Conservation (phyloP, 2,113 vertebrate species). For the Balaeniceps rex region DNA sequence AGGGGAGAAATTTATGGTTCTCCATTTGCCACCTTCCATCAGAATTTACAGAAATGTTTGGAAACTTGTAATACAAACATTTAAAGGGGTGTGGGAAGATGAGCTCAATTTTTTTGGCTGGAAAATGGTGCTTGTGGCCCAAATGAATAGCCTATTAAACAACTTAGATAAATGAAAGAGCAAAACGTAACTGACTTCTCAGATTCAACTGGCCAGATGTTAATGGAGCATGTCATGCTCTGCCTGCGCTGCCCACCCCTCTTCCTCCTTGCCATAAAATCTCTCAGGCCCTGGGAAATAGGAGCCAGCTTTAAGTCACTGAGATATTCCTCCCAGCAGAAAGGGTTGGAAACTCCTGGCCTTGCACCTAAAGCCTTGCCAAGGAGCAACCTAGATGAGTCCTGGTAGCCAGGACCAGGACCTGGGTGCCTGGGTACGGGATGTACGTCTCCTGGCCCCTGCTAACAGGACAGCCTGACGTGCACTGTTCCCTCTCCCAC, state of each 20-base stretch:
- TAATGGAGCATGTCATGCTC: background rate
- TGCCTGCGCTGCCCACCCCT: background rate
- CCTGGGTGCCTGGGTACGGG: fast-evolving
- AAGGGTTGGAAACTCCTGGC: background rate
- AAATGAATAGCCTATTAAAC: background rate
- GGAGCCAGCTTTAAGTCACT: background rate
- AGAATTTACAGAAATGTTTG: background rate
- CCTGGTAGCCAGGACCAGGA: background rate
- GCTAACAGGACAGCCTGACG: background rate
- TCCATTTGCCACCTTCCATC: background rate
- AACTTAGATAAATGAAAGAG: background rate
- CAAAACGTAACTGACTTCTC: background rate
- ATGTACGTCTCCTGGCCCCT: background rate
- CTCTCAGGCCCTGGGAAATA: background rate
- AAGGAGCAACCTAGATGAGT: background rate
- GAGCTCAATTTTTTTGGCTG: background rate
- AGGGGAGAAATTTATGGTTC: fast-evolving
- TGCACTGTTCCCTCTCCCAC: background rate
- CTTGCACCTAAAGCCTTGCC: background rate
- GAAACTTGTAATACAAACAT: background rate
- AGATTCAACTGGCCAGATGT: background rate
- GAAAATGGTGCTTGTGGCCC: background rate
- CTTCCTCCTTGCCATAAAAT: background rate
- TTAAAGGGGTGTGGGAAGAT: background rate
- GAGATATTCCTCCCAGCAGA: background rate